phyloP scores from a whole-genome alignment of 2,888 invertebrate species.

The Sinohyriopsis cumingii region DNA sequence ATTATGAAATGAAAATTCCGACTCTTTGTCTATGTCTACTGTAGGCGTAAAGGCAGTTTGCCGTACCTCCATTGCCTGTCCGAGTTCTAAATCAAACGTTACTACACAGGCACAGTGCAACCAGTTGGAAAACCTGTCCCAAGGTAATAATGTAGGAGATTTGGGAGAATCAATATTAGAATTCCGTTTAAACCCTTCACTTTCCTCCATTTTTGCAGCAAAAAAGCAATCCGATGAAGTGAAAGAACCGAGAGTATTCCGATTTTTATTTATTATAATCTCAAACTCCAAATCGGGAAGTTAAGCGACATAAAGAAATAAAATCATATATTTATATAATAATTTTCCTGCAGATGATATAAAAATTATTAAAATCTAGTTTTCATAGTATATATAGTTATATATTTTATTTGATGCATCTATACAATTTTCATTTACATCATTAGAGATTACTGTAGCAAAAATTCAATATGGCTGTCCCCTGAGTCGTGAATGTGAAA shows the following conservation, averaged over 20 bases:
- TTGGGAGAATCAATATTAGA: constrained; percentile 28
- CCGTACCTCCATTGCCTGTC: constrained; percentile 94
- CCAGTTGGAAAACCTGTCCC: constrained; percentile 85
- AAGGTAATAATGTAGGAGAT: constrained; percentile 69
- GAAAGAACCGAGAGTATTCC: too few relatives aligned
- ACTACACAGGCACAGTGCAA: constrained; percentile 98
- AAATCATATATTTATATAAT: background rate
- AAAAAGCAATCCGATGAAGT: too few relatives aligned
- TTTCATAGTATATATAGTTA: background rate
- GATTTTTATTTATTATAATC: too few relatives aligned
- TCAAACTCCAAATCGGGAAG: too few relatives aligned
- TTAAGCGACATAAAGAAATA: background rate
- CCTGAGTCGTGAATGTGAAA: constrained; percentile 41
- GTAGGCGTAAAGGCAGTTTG: background rate
- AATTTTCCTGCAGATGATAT: background rate
- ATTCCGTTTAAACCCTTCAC: constrained; percentile 12
- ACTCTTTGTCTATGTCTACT: too few relatives aligned
- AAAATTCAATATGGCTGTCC: constrained; percentile 67
- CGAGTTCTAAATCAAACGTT: constrained; percentile 98
- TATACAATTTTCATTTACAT: too few relatives aligned
- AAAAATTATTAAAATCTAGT: background rate
- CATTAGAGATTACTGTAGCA: constrained; percentile 26
- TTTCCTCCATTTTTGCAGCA: constrained; percentile 32
- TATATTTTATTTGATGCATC: too few relatives aligned
- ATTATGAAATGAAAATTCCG: too few relatives aligned